Conservation (phyloP, 2,113 vertebrate genomes). For the Xiphophorus maculatus region DNA sequence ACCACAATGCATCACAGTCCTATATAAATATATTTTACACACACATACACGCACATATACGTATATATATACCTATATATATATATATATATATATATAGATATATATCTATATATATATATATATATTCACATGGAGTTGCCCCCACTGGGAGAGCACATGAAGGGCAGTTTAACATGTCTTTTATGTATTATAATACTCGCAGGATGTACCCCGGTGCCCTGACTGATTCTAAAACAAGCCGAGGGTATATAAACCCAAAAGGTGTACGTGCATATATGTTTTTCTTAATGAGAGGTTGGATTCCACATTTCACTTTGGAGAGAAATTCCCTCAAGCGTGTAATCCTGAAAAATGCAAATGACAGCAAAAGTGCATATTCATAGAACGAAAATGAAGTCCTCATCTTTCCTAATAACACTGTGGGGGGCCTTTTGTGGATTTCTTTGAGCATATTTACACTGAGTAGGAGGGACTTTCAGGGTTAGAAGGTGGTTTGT, state of each 20-base stretch:
- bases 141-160: constrained; percentile 70
- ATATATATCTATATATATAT: too few relatives aligned
- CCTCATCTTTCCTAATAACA: constrained; percentile 49
- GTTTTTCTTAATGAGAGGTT: constrained; percentile 57
- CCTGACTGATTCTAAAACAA: constrained; percentile 57
- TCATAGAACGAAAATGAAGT: constrained; percentile 53
- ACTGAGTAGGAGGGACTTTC: constrained; percentile 43
- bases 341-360: constrained; percentile 60
- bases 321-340: constrained; percentile 52
- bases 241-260: constrained; percentile 33
- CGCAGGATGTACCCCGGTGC: constrained; percentile 51
- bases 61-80: too few relatives aligned
- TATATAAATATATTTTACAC: too few relatives aligned
- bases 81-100: too few relatives aligned
- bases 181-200: constrained; percentile 66
- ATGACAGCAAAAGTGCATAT: constrained; percentile 57
- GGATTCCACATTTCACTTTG: constrained; percentile 40
- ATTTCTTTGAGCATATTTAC: constrained; percentile 41
- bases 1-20: too few relatives aligned
- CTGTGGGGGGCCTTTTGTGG: constrained; percentile 30
- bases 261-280: constrained; percentile 9
- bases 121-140: constrained; percentile 6
- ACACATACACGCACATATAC: too few relatives aligned
- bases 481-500: constrained; percentile 43
- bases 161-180: constrained; percentile 71